A percentile compares a stretch with the other conserved stretches of the same genome.
Conservation (phyloP, 1,140 invertebrate genomes). For the Drosophila murphyi region DNA sequence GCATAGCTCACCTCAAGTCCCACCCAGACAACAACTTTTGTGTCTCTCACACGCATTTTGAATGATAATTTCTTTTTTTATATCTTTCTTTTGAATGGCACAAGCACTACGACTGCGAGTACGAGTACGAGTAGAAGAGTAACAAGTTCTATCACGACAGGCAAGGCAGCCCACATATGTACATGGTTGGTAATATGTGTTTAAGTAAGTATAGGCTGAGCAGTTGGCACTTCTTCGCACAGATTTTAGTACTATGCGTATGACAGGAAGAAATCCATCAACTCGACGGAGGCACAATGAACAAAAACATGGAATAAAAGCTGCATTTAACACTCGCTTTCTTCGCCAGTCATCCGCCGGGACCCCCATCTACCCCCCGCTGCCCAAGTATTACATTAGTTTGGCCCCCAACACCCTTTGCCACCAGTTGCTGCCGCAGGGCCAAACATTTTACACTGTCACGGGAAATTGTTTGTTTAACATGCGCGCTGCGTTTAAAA, state of each 20-base stretch:
- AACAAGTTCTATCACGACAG: slow-evolving; percentile 38
- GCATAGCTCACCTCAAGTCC: slow-evolving; percentile 25
- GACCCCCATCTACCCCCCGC: slow-evolving; percentile 12
- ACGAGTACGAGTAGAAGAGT: slow-evolving; percentile 5
- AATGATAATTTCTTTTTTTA: slow-evolving; percentile 39
- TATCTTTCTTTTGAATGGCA: slow-evolving; percentile 23
- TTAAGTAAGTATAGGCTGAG: slow-evolving; percentile 12
- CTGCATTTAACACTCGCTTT: slow-evolving; percentile 81
- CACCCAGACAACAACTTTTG: slow-evolving; percentile 32
- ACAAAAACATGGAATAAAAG: slow-evolving; percentile 63
- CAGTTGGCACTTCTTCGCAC: slow-evolving; percentile 55
- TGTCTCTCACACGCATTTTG: slow-evolving; percentile 41
- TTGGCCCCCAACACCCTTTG: background rate
- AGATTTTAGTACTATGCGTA: slow-evolving; percentile 49
- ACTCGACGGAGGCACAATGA: slow-evolving; percentile 37
- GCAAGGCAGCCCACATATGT: slow-evolving; percentile 39
- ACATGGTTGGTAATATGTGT: background rate
- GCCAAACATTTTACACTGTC: slow-evolving; percentile 73
- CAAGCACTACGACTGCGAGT: slow-evolving; percentile 23
- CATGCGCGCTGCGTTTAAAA: slow-evolving; percentile 79
- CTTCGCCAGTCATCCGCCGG: slow-evolving; percentile 68
- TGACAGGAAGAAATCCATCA: slow-evolving; percentile 82
- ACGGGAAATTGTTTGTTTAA: slow-evolving; percentile 82
- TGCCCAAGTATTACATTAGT: slow-evolving; percentile 48
- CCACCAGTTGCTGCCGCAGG: background rate